Base-by-base conservation (phyloP, 2,888 invertebrate species). In the Phymatocera aterrima region DNA sequence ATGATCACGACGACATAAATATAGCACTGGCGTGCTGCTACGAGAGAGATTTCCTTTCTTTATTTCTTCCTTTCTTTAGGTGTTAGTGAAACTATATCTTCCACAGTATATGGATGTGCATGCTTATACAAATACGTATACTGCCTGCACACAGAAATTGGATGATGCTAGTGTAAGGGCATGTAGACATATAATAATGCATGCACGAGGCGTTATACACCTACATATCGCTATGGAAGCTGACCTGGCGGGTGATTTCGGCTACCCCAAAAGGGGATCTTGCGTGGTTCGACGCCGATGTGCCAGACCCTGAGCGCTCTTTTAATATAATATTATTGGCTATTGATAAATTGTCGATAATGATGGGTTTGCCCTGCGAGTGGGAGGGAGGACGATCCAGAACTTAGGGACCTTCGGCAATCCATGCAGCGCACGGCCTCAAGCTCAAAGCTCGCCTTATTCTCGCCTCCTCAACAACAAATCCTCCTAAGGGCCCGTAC, bases 301-400 rank as follows among this genome's bases (percentile, higher is more conserved):
- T 15, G 78, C 79, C 57, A 60, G 57, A 57, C 75, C 79, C 80
- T 46, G 83, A 83, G 84, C 84, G 84, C 83, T 80, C 80, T 81
- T 82, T 87, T 88, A 90, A 89, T 89, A 89, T 88, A 89, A 89
- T 89, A 90, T 90, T 90, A 90, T 90, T 89, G 90, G 89, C 90
- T 89, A 90, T 90, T 90, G 89, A 90, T 90, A 89, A 90, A 90
- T 90, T 89, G 90, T 89, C 90, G 89, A 90, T 90, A 90, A 90
- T 90, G 89, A 89, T 90, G 89, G 89, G 89, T 90, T 90, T 90
- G 89, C 81, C 82, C 80, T 81, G 80, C 24, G 6, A 83, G 83
- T 83, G 81, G 78, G 75, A 75, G 72, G 72, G 72, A 43, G 72
- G 24, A 40, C 57, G 75, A 75, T 75, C 60, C 75, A 60, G 75